Conservation (phyloP, 2,888 invertebrate species). For the Euspilapteryx auroguttella region DNA sequence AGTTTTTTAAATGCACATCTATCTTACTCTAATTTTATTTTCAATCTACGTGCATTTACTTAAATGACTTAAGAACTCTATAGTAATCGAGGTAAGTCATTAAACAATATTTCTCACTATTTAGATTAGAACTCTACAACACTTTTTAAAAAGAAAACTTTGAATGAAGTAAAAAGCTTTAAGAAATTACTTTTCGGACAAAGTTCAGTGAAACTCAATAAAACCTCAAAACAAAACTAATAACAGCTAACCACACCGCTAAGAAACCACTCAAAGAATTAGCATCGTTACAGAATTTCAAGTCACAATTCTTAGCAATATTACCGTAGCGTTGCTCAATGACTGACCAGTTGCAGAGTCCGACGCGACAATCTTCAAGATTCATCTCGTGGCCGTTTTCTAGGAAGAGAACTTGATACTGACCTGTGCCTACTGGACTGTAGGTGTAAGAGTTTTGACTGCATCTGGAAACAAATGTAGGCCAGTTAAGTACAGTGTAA, state of each 20-base stretch:
- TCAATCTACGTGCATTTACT: no score
- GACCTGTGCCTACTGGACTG: slow-evolving; percentile 35
- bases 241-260: slow-evolving; percentile 12
- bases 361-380: slow-evolving; percentile 71
- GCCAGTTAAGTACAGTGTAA: not conserved
- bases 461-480: slow-evolving; percentile 43
- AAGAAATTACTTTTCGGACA: no score
- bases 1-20: no score
- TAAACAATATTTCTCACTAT: no score
- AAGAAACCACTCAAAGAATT: slow-evolving; percentile 11
- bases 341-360: slow-evolving; percentile 75
- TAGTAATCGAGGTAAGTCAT: no score
- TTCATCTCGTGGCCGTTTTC: slow-evolving; percentile 72
- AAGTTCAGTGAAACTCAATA: no score
- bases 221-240: slow-evolving; percentile 10
- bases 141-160: no score
- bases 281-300: slow-evolving; percentile 55
- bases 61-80: no score
- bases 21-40: no score
- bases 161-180: no score
- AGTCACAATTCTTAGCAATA: slow-evolving; percentile 56
- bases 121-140: no score
- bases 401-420: slow-evolving; percentile 63
- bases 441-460: slow-evolving; percentile 42
- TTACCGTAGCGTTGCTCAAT: slow-evolving; percentile 62